Evolutionary conservation across 2,888 invertebrate genomes (phyloP).

Genomic region (Esperia sulphurella): DNA sequence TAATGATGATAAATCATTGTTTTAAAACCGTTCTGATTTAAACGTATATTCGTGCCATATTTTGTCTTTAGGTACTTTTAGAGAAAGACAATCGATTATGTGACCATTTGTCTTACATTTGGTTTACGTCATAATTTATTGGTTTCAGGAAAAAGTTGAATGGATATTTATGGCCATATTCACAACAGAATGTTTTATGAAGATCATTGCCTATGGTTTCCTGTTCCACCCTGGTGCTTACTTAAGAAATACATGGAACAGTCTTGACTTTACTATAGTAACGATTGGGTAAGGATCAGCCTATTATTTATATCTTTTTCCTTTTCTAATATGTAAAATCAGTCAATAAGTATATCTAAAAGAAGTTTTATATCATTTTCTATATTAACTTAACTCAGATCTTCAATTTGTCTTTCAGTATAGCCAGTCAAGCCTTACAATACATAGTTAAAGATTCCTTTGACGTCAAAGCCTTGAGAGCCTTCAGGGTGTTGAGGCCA

Average conservation of each 20-base stretch:
- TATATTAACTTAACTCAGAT: not conserved
- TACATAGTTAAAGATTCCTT: slow-evolving; percentile 92
- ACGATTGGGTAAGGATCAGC: slow-evolving; percentile 93
- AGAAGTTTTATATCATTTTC: too few relatives aligned
- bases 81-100: too few relatives aligned
- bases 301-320: not conserved
- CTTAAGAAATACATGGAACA: slow-evolving; percentile 99
- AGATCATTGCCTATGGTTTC: slow-evolving; percentile 99
- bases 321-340: too few relatives aligned
- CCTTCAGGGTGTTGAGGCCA: slow-evolving; percentile 98
- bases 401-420: slow-evolving; percentile 76
- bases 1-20: too few relatives aligned
- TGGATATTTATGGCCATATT: slow-evolving; percentile 99
- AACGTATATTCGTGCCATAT: too few relatives aligned
- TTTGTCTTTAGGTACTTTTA: too few relatives aligned
- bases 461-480: slow-evolving; percentile 98
- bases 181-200: slow-evolving; percentile 98
- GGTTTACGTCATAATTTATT: too few relatives aligned
- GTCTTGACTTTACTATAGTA: slow-evolving; percentile 97
- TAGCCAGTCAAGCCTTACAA: slow-evolving; percentile 92
- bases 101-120: too few relatives aligned
- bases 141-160: slow-evolving; percentile 96
- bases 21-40: too few relatives aligned
- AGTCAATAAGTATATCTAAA: too few relatives aligned
- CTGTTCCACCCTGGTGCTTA: slow-evolving; percentile 98